Base-by-base conservation (phyloP, 2,113 vertebrate genomes). In the Amblyornis subalaris region DNA sequence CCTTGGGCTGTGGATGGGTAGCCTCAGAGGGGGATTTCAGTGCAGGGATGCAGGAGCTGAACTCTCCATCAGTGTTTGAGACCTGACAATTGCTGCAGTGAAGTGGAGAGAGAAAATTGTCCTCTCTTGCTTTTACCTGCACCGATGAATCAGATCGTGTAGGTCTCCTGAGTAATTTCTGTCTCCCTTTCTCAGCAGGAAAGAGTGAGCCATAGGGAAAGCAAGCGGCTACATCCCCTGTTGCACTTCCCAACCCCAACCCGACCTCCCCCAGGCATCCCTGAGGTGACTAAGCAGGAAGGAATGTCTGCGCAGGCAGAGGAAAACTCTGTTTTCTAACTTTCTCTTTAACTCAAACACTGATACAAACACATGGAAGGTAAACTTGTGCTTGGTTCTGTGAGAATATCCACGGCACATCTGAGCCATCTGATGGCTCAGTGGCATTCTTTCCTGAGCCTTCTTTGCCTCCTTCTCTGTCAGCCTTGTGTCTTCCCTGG, bases 201-300 rank as follows among this genome's bases (percentile, higher is more conserved):
- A 93, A 91, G 95, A 85, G 75, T 95, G 93, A 96, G 66, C 57
- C 90, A 89, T 3, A 12, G 47, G 60, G 85, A 76, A 47, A 76
- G 92, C 90, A 85, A 88, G 79, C 0, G 0, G 53, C 74, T 80
- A 85, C 33, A 8, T 93, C 73, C 1, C 0, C 67, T 35, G 47
- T 70, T 69, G 35, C 36, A 54, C 67, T 76, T 88, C 45, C 58
- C 10, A 0, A 24, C 67, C 53, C 58, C 29, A 33, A 24, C 12
- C 4, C 0, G 0, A 12, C 1, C 7, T 42, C 31, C 1, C n/a
- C 54, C 26, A 62, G 36, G 58, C 64, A 84, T 62, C 51, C 47
- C 71, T 11, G 71, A 38, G 6, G 4, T 93, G 95, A 96, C 78
- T 83, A 42, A 94, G 33, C 8, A 3, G 36, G 74, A 85, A 50